Evolutionary conservation across 2,113 vertebrate genomes (phyloP).

Genomic region (Eulacestoma nigropectus): DNA sequence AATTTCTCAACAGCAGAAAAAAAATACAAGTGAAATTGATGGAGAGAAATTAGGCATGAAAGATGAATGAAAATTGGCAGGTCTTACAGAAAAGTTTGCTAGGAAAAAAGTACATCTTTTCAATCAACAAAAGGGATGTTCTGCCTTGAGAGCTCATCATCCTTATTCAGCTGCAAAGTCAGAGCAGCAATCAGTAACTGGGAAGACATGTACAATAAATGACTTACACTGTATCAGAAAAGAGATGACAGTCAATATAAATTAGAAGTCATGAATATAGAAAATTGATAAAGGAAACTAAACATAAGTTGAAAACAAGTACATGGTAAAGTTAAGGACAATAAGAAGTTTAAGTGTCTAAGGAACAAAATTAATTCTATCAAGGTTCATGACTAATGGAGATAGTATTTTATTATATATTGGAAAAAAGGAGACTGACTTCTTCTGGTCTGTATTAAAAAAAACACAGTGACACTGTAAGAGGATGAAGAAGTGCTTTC

Average conservation of each 20-base stretch:
- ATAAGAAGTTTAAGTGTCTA: neutral
- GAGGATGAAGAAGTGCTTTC: neutral
- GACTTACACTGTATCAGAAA: neutral
- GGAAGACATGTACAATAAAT: neutral
- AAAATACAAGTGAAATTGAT: slow-evolving; percentile 24
- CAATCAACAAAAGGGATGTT: slow-evolving; percentile 21
- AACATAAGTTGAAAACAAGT: neutral
- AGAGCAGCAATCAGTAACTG: slow-evolving; percentile 44
- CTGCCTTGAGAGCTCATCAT: slow-evolving; percentile 40
- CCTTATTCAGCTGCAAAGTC: slow-evolving; percentile 23
- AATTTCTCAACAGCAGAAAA: slow-evolving; percentile 28
- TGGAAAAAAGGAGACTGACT: neutral
- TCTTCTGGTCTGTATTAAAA: neutral
- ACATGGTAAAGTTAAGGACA: neutral
- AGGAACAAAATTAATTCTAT: neutral
- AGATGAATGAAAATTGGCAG: slow-evolving; percentile 26
- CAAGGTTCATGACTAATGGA: neutral
- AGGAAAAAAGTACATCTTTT: neutral
- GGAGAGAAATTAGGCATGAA: slow-evolving; percentile 11
- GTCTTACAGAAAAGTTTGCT: neutral
- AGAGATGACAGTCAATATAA: slow-evolving; percentile 1
- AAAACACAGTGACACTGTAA: neutral
- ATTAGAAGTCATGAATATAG: neutral
- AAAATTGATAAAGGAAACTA: neutral
- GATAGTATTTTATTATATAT: neutral